Base-by-base conservation (phyloP, 2,113 vertebrate species). In the Hippopotamus amphibius region DNA sequence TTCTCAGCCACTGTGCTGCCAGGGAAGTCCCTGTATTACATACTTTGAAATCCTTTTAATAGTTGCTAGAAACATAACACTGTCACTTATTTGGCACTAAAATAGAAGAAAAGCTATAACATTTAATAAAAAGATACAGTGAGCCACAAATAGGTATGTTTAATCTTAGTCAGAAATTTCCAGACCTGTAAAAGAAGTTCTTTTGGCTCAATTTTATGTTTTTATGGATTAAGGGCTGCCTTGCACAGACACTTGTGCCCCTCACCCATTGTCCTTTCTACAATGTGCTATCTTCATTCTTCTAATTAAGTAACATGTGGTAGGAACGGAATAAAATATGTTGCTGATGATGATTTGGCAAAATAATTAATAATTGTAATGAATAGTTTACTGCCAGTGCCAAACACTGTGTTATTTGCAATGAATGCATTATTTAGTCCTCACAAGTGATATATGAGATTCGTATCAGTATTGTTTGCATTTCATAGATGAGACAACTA, bases 341-440 rank as follows among this genome's bases (percentile, higher is more conserved):
- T 85, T 93, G 37, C n/a, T 53, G 76, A 5, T 46, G 50, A 90
- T 76, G 26, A 83, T 69, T 87, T 90, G 63, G 10, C 63, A 72
- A 88, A 96, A 63, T 88, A 72, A 79, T 95, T 71, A 68, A 80
- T 94, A 71, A 53, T 65, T 37, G 26, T 66, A 83, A 81, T 61
- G 30, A 63, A 37, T 48, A 24, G 76, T 96, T 89, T 37, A 59
- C 63, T 94, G 46, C 33, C 22, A 48, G 7, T 53, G 68, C 37
- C 37, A 72, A 96, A 66, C 88, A 80, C 2, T 46, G 5, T 59
- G 63, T 21, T 88, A 48, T 80, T 95, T 88, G 24, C 33, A 65
- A 50, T 53, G 19, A 94, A n/a, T 55, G 14, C 12, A 21, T 72
- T 65, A 26, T 76, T 26, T 72, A 43, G n/a, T 82, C 21, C 30